Conservation (phyloP, 2,113 vertebrate genomes). For the Crotalus horridus region DNA sequence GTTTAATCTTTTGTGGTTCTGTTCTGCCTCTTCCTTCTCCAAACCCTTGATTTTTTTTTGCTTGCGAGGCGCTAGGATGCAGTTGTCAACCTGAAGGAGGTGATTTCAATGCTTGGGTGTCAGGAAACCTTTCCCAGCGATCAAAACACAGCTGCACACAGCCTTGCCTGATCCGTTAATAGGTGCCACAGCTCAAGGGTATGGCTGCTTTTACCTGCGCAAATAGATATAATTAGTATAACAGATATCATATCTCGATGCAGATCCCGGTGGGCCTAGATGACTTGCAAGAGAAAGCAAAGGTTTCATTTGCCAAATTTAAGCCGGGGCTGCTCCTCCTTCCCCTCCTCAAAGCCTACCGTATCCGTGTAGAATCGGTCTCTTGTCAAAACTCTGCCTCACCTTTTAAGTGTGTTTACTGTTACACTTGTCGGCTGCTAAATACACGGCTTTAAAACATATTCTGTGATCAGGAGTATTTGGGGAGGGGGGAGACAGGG, state of each 20-base stretch:
- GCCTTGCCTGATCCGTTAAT: slow-evolving; percentile 61
- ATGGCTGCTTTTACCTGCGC: slow-evolving; percentile 72
- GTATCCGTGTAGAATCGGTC: neutral
- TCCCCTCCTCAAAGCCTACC: neutral
- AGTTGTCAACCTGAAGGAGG: slow-evolving; percentile 71
- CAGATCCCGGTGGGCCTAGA: slow-evolving; percentile 66
- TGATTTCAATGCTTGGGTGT: slow-evolving; percentile 70
- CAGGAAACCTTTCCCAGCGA: slow-evolving; percentile 69
- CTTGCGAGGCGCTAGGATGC: slow-evolving; percentile 56
- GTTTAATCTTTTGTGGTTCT: slow-evolving; percentile 64
- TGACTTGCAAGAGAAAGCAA: slow-evolving; percentile 47
- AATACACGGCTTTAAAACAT: neutral
- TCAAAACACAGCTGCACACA: slow-evolving; percentile 80
- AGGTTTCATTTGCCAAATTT: slow-evolving; percentile 52
- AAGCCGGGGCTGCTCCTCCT: slow-evolving; percentile 4
- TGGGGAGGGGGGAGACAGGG: neutral
- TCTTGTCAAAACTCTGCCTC: neutral
- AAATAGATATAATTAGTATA: slow-evolving; percentile 79
- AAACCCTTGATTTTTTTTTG: slow-evolving; percentile 77
- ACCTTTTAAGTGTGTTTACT: neutral
- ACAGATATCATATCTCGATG: slow-evolving; percentile 70
- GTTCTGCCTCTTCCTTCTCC: slow-evolving; percentile 51
- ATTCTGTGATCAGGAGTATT: neutral
- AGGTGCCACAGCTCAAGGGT: slow-evolving; percentile 61
- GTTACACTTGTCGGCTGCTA: neutral